Conservation (phyloP, 2,888 invertebrate species). For the Platycheirus rosarum region DNA sequence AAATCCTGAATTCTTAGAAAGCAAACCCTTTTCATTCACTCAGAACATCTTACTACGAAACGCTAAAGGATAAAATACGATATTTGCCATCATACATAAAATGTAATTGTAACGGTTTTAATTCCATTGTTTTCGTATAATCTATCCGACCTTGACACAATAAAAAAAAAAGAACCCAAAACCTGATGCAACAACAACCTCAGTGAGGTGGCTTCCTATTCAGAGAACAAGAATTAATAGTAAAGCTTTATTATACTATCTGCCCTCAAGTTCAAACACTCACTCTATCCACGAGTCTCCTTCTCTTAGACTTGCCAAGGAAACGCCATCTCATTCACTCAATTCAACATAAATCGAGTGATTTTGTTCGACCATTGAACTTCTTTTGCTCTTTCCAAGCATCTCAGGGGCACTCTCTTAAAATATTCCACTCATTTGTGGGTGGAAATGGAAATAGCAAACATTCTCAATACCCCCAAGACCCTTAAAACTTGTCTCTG, state of each 20-base stretch:
- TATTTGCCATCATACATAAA: too few relatives aligned
- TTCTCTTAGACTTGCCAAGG: constrained; percentile 29
- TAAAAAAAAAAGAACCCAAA: constrained; percentile 26
- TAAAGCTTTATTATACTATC: constrained; percentile 15
- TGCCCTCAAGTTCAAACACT: not conserved
- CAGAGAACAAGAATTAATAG: constrained; percentile 30
- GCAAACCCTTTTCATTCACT: not conserved
- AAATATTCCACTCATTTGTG: not conserved
- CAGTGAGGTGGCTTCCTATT: constrained; percentile 45
- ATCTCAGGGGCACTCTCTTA: constrained; percentile 54
- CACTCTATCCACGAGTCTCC: not conserved
- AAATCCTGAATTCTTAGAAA: not conserved
- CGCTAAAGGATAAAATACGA: too few relatives aligned
- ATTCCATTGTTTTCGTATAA: constrained; percentile 47
- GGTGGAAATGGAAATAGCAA: not conserved
- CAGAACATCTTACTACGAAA: not conserved
- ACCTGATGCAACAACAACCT: constrained; percentile 52
- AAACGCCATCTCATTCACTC: constrained; percentile 3
- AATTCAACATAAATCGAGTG: constrained; percentile 53
- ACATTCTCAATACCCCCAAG: not conserved
- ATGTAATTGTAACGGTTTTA: constrained; percentile 11
- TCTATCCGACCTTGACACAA: constrained; percentile 63
- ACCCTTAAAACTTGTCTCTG: not conserved
- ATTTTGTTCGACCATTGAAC: constrained; percentile 57
- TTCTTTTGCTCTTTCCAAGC: constrained; percentile 19